Conservation (phyloP, 2,888 invertebrate genomes). For the Auanema freiburgensis region DNA sequence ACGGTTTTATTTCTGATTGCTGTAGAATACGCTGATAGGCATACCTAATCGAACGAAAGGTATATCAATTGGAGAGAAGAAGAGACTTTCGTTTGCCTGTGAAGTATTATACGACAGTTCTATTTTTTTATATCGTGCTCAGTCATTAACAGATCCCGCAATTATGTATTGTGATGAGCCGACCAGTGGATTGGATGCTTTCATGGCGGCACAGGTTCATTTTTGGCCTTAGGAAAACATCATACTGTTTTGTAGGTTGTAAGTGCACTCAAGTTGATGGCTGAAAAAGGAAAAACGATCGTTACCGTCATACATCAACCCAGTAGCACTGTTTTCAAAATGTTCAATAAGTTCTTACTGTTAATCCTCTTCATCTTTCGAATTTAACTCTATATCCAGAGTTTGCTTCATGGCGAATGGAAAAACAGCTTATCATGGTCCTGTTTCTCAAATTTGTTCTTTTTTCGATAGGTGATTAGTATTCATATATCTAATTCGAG, state of each 20-base stretch:
- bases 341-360: slow-evolving; percentile 76
- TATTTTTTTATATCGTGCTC: background rate
- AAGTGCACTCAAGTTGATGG: slow-evolving; percentile 65
- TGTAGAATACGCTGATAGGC: slow-evolving; percentile 39
- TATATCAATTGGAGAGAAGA: slow-evolving; percentile 89
- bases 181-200: slow-evolving; percentile 54
- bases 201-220: slow-evolving; percentile 51
- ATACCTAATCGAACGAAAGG: slow-evolving; percentile 70
- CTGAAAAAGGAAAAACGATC: slow-evolving; percentile 79
- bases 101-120: slow-evolving; percentile 72
- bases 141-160: slow-evolving; percentile 50
- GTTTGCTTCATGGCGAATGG: slow-evolving; percentile 58
- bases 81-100: slow-evolving; percentile 86
- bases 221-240: background rate
- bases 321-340: slow-evolving; percentile 81
- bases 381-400: slow-evolving; percentile 18
- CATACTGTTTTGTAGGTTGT: slow-evolving; percentile 33
- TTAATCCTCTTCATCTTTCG: slow-evolving; percentile 2
- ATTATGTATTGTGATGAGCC: slow-evolving; percentile 58
- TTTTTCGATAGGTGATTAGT: slow-evolving; percentile 36
- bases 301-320: slow-evolving; percentile 93
- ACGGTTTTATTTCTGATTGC: no score
- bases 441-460: slow-evolving; percentile 33
- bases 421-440: slow-evolving; percentile 49
- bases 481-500: background rate